These are phyloP conservation scores for Caenorhabditis briggsae DNA, from an alignment of 1,140 invertebrate genomes.

Conservation along the genomic window DNA sequence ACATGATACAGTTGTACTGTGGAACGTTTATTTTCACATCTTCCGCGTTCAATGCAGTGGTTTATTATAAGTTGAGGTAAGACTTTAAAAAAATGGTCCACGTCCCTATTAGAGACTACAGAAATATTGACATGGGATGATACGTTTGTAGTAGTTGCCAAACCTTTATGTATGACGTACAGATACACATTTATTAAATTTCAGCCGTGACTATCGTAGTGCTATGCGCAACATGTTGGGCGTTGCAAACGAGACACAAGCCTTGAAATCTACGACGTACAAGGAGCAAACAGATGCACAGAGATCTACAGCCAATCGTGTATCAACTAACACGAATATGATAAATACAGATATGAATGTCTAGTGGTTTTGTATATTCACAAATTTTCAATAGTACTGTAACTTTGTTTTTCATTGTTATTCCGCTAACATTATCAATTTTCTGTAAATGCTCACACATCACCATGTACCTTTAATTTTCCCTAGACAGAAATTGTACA, in stretches of 20 bases:
- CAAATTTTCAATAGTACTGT: too few relatives aligned
- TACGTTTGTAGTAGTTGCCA: too few relatives aligned
- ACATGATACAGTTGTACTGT: conserved; percentile 37
- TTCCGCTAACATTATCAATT: too few relatives aligned
- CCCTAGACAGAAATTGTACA: too few relatives aligned
- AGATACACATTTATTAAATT: too few relatives aligned
- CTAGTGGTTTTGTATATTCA: background rate
- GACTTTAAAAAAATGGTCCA: too few relatives aligned
- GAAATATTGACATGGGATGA: too few relatives aligned
- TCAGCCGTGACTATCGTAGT: conserved; percentile 12
- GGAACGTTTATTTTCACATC: conserved; percentile 42
- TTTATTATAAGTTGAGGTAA: conserved; percentile 39
- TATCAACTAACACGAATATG: background rate
- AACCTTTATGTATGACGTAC: too few relatives aligned
- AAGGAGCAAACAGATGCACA: conserved; percentile 11
- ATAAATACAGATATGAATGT: background rate
- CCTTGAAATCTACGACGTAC: background rate
- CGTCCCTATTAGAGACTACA: too few relatives aligned
- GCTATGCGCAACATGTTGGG: conserved; percentile 30
- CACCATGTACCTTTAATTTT: too few relatives aligned
- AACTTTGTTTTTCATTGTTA: too few relatives aligned
- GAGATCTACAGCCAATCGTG: background rate
- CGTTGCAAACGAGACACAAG: background rate
- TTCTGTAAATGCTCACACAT: too few relatives aligned
- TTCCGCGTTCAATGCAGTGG: conserved; percentile 1